These are phyloP conservation scores for Andrena cerasifolii DNA, from an alignment of 1,140 invertebrate genomes.

Conservation along the genomic window DNA sequence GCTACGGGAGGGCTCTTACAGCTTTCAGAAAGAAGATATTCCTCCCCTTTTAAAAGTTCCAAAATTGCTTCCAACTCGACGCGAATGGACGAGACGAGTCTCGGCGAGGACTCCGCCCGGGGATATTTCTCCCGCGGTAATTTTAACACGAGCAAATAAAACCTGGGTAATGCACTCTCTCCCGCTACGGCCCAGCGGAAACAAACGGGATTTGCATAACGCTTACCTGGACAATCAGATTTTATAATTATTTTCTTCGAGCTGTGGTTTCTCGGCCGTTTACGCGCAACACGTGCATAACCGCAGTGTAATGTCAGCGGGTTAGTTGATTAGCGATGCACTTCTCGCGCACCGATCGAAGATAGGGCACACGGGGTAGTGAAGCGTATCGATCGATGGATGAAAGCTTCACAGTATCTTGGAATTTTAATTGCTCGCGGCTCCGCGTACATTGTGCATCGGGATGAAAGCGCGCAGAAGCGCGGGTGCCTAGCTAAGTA, in stretches of 20 bases:
- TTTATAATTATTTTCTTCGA: too few relatives aligned
- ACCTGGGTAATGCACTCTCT: slow-evolving; percentile 24
- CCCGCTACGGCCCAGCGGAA: background rate
- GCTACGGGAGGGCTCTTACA: too few relatives aligned
- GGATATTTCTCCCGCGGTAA: slow-evolving; percentile 21
- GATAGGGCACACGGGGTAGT: too few relatives aligned
- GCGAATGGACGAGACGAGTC: slow-evolving; percentile 1
- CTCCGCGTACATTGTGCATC: background rate
- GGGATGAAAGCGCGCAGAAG: background rate
- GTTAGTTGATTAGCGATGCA: too few relatives aligned
- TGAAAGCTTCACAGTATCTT: background rate
- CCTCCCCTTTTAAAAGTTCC: slow-evolving; percentile 4
- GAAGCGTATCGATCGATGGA: background rate
- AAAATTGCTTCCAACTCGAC: slow-evolving; percentile 29
- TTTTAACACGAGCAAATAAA: slow-evolving; percentile 33
- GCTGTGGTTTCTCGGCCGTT: too few relatives aligned
- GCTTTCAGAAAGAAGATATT: slow-evolving; percentile 8
- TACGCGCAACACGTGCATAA: too few relatives aligned
- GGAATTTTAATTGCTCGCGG: background rate
- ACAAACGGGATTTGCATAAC: slow-evolving; percentile 34
- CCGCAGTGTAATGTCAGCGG: too few relatives aligned
- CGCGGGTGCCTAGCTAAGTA: background rate
- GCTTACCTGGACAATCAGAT: background rate
- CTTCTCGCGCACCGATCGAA: background rate
- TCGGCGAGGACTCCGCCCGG: background rate